Evolutionary conservation across 2,113 vertebrate genomes (phyloP).

Genomic region (Aramus guarauna): DNA sequence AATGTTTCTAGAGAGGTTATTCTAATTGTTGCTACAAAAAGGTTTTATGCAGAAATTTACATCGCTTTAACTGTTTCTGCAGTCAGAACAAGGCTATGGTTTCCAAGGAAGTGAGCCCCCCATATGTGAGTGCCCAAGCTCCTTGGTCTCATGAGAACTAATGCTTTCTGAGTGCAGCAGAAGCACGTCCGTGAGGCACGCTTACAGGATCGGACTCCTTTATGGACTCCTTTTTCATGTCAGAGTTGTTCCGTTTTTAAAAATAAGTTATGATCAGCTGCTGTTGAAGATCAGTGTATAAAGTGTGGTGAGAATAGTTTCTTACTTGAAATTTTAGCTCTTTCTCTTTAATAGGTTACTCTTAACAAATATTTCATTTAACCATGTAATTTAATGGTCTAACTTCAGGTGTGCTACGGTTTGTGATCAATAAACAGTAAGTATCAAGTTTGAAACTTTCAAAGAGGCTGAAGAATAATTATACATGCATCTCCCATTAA

Average conservation of each 20-base stretch:
- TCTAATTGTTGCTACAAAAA: background rate
- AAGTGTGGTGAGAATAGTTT: background rate
- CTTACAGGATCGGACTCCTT: background rate
- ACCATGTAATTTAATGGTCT: background rate
- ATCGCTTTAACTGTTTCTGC: background rate
- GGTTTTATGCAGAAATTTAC: background rate
- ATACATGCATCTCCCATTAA: background rate
- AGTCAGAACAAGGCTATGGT: background rate
- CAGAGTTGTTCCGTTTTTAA: background rate
- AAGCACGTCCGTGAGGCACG: rapidly evolving
- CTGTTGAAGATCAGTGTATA: background rate
- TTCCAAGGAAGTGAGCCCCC: background rate
- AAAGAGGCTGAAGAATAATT: background rate
- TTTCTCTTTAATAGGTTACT: background rate
- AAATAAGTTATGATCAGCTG: background rate
- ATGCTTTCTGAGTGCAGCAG: background rate
- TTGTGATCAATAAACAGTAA: background rate
- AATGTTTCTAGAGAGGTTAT: background rate
- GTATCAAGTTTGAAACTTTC: background rate
- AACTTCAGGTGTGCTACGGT: background rate
- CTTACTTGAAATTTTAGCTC: background rate
- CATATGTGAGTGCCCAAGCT: background rate
- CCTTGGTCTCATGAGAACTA: background rate
- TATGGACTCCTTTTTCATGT: background rate
- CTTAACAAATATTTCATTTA: background rate